Evolutionary conservation across 2,888 invertebrate species (phyloP).

Genomic region (Cinara cedri): DNA sequence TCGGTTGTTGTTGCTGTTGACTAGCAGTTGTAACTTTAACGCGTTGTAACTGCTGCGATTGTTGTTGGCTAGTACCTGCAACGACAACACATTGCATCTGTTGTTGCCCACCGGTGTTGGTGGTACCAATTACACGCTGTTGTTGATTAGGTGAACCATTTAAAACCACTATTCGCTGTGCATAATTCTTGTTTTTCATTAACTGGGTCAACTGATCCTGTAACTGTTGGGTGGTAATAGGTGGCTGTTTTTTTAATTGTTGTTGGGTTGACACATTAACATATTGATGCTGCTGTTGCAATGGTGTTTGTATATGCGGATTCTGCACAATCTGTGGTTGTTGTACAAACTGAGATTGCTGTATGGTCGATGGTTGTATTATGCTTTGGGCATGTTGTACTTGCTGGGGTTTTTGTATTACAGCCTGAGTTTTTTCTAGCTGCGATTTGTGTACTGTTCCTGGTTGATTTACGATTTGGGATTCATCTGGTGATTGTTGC

Average conservation of each 20-base stretch:
- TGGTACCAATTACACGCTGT: not conserved
- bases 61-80: not conserved
- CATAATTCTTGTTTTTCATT: conserved; percentile 22
- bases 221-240: conserved; percentile 7
- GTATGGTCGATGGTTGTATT: not conserved
- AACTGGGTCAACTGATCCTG: conserved; percentile 35
- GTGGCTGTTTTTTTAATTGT: conserved; percentile 10
- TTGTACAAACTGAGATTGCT: conserved; percentile 8
- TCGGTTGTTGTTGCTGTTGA: conserved; percentile 6
- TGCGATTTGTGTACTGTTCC: conserved; percentile 5
- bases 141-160: conserved; percentile 16
- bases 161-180: conserved; percentile 33
- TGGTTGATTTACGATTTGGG: not conserved
- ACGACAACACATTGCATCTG: conserved; percentile 7
- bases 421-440: not conserved
- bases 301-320: not conserved
- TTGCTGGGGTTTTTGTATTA: conserved; percentile 13
- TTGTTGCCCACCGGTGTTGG: not conserved
- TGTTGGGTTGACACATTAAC: conserved; percentile 4
- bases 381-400: not conserved
- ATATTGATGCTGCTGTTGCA: conserved; percentile 19
- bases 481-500: not conserved
- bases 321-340: not conserved
- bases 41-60: conserved; percentile 8
- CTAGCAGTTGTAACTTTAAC: not conserved